Evolutionary conservation across 2,888 invertebrate species (phyloP).

Genomic region (Heliothis peltigera): DNA sequence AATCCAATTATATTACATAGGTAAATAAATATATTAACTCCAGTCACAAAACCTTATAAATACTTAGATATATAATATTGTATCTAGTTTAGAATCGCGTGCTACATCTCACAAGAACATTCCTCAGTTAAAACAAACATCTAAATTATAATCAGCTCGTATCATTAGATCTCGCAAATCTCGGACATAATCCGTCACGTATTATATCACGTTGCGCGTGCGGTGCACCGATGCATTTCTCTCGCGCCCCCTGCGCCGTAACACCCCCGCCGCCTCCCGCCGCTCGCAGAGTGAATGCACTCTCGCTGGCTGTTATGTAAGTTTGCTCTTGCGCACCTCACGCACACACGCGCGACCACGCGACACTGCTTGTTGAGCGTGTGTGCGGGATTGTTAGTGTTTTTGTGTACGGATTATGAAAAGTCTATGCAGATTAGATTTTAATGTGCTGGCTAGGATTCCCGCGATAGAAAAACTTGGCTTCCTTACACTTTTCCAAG

Average conservation of each 20-base stretch:
- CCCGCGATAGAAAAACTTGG: constrained; percentile 40
- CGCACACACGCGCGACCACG: constrained; percentile 59
- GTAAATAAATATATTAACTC: constrained; percentile 9
- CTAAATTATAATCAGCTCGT: constrained; percentile 55
- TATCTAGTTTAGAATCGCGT: constrained; percentile 3
- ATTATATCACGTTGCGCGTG: constrained; percentile 69
- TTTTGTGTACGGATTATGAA: constrained; percentile 64
- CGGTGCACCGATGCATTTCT: constrained; percentile 81
- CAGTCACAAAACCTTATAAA: constrained; percentile 11
- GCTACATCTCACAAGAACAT: constrained; percentile 29
- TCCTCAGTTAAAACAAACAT: constrained; percentile 57
- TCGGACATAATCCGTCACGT: constrained; percentile 62
- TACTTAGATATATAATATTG: not conserved
- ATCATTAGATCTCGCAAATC: constrained; percentile 64
- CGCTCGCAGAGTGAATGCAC: constrained; percentile 83
- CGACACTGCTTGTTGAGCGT: constrained; percentile 47
- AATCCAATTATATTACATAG: constrained; percentile 6
- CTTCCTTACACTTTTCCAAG: constrained; percentile 47
- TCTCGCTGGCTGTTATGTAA: constrained; percentile 85
- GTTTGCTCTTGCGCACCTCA: constrained; percentile 66
- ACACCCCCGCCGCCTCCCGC: constrained; percentile 54
- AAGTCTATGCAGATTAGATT: constrained; percentile 69
- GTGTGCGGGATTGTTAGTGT: constrained; percentile 66
- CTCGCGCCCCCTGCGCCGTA: constrained; percentile 54
- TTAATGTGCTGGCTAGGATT: constrained; percentile 55